phyloP scores from a whole-genome alignment of 2,888 invertebrate genomes.

The Chloroclystis v-ata region DNA sequence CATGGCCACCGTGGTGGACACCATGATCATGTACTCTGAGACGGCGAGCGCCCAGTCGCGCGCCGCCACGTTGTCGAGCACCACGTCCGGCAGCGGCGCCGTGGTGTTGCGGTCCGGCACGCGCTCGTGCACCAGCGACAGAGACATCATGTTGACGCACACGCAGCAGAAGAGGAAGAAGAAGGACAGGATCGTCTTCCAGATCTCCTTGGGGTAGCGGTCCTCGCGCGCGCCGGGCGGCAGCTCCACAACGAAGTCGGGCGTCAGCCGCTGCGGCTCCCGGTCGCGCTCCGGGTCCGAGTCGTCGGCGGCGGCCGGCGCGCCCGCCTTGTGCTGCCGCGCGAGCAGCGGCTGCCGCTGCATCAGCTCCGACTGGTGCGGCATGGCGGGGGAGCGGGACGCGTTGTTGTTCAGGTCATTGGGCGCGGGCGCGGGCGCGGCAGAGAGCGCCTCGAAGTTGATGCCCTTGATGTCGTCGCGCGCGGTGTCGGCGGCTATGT shows the following conservation, averaged over 20 bases:
- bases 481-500: constrained; percentile 63
- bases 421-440: constrained; percentile 62
- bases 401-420: constrained; percentile 77
- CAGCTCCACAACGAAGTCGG: constrained; percentile 69
- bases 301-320: constrained; percentile 63
- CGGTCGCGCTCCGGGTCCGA: constrained; percentile 69
- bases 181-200: constrained; percentile 82
- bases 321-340: constrained; percentile 59
- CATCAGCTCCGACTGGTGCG: constrained; percentile 72
- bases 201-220: constrained; percentile 89
- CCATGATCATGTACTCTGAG: constrained; percentile 92
- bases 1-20: constrained; percentile 86
- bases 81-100: constrained; percentile 88
- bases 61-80: constrained; percentile 86
- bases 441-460: constrained; percentile 66
- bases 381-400: constrained; percentile 56
- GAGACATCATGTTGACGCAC: constrained; percentile 80
- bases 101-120: constrained; percentile 87
- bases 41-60: constrained; percentile 89
- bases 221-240: constrained; percentile 84
- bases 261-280: constrained; percentile 59
- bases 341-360: constrained; percentile 75
- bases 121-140: constrained; percentile 91
- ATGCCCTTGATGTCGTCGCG: constrained; percentile 69
- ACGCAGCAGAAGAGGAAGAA: constrained; percentile 69